phyloP scores from a whole-genome alignment of 2,888 invertebrate genomes.

The Epistrophe grossulariae region DNA sequence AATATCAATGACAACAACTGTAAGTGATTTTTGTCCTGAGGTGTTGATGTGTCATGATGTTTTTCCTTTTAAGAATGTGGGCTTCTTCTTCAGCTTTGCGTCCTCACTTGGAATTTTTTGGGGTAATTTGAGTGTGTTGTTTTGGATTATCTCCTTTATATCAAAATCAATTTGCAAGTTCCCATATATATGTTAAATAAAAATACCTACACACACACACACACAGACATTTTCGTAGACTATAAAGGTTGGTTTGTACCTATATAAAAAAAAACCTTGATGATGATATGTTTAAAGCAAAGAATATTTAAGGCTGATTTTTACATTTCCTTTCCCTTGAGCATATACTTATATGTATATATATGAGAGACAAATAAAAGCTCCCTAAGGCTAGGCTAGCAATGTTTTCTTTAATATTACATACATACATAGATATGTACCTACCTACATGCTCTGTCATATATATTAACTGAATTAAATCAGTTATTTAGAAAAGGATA shows the following conservation, averaged over 20 bases:
- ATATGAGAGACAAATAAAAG: neutral
- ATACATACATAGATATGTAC: too few species aligned
- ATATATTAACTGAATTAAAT: neutral
- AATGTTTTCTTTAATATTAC: slow-evolving; percentile 7
- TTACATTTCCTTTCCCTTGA: neutral
- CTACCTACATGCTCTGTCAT: neutral
- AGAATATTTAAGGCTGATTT: neutral
- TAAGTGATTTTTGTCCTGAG: slow-evolving; percentile 13
- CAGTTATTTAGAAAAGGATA: neutral
- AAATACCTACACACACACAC: neutral
- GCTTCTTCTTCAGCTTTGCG: neutral
- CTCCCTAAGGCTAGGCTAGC: neutral
- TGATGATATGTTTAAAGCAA: neutral
- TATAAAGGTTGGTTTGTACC: neutral
- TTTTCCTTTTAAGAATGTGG: neutral
- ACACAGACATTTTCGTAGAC: neutral
- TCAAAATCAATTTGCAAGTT: slow-evolving; percentile 43
- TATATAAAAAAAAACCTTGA: neutral
- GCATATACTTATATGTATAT: neutral
- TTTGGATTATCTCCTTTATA: slow-evolving; percentile 43
- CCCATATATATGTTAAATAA: neutral
- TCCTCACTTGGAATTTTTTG: neutral
- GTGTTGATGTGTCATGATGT: neutral
- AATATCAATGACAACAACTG: slow-evolving; percentile 10
- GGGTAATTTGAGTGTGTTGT: neutral